phyloP scores from a whole-genome alignment of 2,888 invertebrate genomes.

The Sialis fuliginosa region DNA sequence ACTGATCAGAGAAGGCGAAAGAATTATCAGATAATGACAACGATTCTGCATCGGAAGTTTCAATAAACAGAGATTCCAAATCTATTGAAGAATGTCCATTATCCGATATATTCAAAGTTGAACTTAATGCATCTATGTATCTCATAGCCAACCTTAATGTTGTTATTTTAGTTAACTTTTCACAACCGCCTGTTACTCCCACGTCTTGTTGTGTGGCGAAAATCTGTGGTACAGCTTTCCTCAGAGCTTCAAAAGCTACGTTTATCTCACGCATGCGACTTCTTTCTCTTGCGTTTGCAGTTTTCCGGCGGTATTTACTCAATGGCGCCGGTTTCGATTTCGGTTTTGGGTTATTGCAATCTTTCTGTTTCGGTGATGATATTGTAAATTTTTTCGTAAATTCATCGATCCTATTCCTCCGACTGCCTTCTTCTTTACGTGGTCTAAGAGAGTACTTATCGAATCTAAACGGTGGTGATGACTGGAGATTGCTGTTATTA shows the following conservation, averaged over 20 bases:
- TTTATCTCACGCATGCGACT: slow-evolving; percentile 83
- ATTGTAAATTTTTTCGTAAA: not conserved
- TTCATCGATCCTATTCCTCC: slow-evolving; percentile 2
- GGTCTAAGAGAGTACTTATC: slow-evolving; percentile 53
- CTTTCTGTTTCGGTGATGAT: slow-evolving; percentile 4
- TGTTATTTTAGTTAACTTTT: slow-evolving; percentile 79
- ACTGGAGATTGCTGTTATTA: not conserved
- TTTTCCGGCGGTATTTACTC: slow-evolving; percentile 78
- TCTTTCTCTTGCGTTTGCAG: slow-evolving; percentile 76
- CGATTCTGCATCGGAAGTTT: slow-evolving; percentile 38
- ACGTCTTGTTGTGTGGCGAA: slow-evolving; percentile 20
- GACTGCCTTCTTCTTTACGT: slow-evolving; percentile 30
- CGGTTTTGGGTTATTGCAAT: slow-evolving; percentile 19
- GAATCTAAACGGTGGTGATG: slow-evolving; percentile 15
- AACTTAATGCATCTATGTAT: slow-evolving; percentile 62
- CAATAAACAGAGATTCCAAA: slow-evolving; percentile 8
- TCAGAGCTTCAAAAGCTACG: slow-evolving; percentile 66
- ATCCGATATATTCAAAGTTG: slow-evolving; percentile 34
- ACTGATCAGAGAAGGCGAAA: slow-evolving; percentile 21
- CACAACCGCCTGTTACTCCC: slow-evolving; percentile 36
- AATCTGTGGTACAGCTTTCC: slow-evolving; percentile 55
- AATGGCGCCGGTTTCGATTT: slow-evolving; percentile 54
- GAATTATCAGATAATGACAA: slow-evolving; percentile 35
- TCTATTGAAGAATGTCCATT: slow-evolving; percentile 6
- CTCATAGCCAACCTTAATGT: slow-evolving; percentile 74